Evolutionary conservation across 1,140 invertebrate species (phyloP).

Genomic region (Nasonia vitripennis): DNA sequence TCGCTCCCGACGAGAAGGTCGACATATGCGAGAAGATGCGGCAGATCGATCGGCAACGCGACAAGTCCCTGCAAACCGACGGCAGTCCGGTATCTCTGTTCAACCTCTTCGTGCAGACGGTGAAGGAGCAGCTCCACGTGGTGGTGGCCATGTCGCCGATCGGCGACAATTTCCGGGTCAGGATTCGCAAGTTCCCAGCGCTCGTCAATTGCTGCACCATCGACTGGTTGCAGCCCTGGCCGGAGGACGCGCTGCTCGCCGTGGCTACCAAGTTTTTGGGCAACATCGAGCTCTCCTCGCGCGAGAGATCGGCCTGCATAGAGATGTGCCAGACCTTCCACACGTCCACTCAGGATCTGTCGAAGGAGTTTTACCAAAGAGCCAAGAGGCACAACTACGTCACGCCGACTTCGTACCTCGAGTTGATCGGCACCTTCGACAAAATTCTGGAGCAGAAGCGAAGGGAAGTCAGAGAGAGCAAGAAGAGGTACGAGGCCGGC

Average conservation of each 20-base stretch:
- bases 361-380: slow-evolving; percentile 82
- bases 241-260: slow-evolving; percentile 94
- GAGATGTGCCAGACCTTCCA: slow-evolving; percentile 95
- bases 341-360: slow-evolving; percentile 87
- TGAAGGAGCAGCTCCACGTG: slow-evolving; percentile 93
- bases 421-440: slow-evolving; percentile 94
- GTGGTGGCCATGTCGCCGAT: slow-evolving; percentile 95
- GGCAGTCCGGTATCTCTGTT: slow-evolving; percentile 91
- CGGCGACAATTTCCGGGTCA: slow-evolving; percentile 87
- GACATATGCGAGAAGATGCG: slow-evolving; percentile 97
- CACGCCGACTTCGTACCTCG: slow-evolving; percentile 95
- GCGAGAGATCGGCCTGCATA: slow-evolving; percentile 84
- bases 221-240: slow-evolving; percentile 98
- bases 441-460: slow-evolving; percentile 85
- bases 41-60: slow-evolving; percentile 90
- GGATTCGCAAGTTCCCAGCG: slow-evolving; percentile 94
- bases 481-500: slow-evolving; percentile 88
- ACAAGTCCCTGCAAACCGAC: slow-evolving; percentile 93
- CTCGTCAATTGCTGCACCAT: slow-evolving; percentile 97
- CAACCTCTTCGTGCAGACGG: slow-evolving; percentile 92
- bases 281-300: slow-evolving; percentile 85
- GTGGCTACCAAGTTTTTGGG: slow-evolving; percentile 92
- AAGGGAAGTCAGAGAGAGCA: slow-evolving; percentile 78
- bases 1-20: slow-evolving; percentile 89
- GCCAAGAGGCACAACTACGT: slow-evolving; percentile 90